These are phyloP conservation scores for Rhyzopertha dominica DNA, from an alignment of 1,140 invertebrate species.

Conservation along the genomic window DNA sequence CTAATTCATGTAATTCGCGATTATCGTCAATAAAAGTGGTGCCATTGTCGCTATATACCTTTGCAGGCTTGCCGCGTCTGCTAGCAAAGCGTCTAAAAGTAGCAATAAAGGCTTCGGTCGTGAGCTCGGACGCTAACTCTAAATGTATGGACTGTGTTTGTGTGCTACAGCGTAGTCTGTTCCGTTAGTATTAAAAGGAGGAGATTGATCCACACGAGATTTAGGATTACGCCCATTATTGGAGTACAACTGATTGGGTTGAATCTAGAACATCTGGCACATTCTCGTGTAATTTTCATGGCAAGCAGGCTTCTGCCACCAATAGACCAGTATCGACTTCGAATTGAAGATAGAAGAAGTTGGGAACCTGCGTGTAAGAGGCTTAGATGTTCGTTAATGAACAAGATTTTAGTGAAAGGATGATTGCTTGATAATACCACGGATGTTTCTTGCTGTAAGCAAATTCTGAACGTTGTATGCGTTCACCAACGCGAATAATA, in stretches of 20 bases:
- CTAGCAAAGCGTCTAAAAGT: constrained; percentile 34
- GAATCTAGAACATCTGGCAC: constrained; percentile 14
- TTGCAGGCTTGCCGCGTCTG: constrained; percentile 26
- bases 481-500: too few relatives aligned
- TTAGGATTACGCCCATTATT: constrained; percentile 40
- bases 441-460: too few relatives aligned
- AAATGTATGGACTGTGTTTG: constrained; percentile 36
- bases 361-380: too few relatives aligned
- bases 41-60: constrained; percentile 29
- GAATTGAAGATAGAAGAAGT: too few relatives aligned
- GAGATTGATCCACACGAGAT: constrained; percentile 25
- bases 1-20: too few relatives aligned
- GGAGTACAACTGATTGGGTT: constrained; percentile 8
- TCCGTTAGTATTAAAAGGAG: constrained; percentile 31
- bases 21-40: constrained; percentile 18
- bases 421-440: too few relatives aligned
- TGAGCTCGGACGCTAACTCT: constrained; percentile 31
- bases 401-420: too few relatives aligned
- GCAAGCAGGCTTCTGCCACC: too few relatives aligned
- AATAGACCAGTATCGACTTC: too few relatives aligned
- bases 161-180: constrained; percentile 40
- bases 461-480: too few relatives aligned
- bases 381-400: too few relatives aligned
- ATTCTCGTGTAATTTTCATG: constrained; percentile 14
- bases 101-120: constrained; percentile 24